These are phyloP conservation scores for Xerus rutilus DNA, from an alignment of 2,797 vertebrate genomes.

Conservation along the genomic window DNA sequence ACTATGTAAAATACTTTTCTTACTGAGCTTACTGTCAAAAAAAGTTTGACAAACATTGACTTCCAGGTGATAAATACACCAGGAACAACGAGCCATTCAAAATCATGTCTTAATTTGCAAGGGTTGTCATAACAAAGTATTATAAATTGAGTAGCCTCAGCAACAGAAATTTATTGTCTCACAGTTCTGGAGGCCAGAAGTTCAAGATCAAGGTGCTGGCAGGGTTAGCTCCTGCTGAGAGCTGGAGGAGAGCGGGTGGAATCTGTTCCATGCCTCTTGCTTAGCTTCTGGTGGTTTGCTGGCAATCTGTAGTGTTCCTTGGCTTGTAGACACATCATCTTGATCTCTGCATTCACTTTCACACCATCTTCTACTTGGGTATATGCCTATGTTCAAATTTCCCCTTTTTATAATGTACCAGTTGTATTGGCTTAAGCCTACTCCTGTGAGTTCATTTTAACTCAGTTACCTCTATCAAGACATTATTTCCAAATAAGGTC, in stretches of 20 bases:
- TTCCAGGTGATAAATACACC: background rate
- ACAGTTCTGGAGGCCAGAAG: background rate
- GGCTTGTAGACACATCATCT: background rate
- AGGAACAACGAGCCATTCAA: background rate
- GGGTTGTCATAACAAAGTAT: background rate
- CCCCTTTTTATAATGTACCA: background rate
- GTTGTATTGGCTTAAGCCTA: background rate
- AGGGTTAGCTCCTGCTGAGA: background rate
- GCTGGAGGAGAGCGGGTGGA: accelerated
- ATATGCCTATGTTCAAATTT: background rate
- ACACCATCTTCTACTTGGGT: background rate
- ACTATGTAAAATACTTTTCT: slow-evolving; percentile 18
- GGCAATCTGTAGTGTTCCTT: background rate
- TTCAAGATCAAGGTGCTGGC: background rate
- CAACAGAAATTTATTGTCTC: background rate
- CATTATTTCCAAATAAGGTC: background rate
- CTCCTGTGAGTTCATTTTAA: background rate
- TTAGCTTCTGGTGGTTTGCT: background rate
- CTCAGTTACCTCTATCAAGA: background rate
- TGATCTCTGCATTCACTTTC: background rate
- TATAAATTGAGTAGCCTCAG: background rate
- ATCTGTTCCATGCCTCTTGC: background rate
- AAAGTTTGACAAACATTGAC: background rate
- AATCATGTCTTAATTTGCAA: background rate
- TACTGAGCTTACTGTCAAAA: background rate